Evolutionary conservation across 2,888 invertebrate genomes (phyloP).

Genomic region (Itoplectis maculator): DNA sequence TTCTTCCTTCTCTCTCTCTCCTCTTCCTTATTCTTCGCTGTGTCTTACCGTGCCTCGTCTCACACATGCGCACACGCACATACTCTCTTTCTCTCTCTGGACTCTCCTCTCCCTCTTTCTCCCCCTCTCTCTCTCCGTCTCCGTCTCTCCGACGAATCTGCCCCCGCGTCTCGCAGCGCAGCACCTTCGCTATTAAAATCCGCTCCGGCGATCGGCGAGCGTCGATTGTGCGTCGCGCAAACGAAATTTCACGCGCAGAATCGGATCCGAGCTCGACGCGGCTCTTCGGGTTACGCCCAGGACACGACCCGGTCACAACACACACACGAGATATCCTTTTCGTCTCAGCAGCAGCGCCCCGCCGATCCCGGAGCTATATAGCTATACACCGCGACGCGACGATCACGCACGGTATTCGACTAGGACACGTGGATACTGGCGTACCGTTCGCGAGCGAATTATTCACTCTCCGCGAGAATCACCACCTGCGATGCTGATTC

Average conservation of each 20-base stretch:
- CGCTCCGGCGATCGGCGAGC: slow-evolving; percentile 39
- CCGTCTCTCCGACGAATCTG: background rate
- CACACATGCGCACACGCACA: slow-evolving; percentile 15
- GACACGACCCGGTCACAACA: slow-evolving; percentile 63
- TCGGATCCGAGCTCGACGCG: slow-evolving; percentile 26
- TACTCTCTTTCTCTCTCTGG: background rate
- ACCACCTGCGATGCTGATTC: slow-evolving; percentile 34
- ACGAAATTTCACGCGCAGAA: slow-evolving; percentile 37
- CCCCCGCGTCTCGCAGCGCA: slow-evolving; percentile 7
- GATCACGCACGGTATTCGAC: background rate
- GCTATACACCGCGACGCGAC: background rate
- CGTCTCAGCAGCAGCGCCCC: slow-evolving; percentile 2
- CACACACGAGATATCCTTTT: slow-evolving; percentile 34
- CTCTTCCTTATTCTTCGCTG: slow-evolving; percentile 11
- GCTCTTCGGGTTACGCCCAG: slow-evolving; percentile 66
- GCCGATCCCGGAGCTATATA: background rate
- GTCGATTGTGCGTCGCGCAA: slow-evolving; percentile 46
- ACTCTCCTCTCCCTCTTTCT: background rate
- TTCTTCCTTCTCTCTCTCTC: background rate
- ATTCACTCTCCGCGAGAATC: slow-evolving; percentile 38
- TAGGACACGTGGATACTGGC: slow-evolving; percentile 42
- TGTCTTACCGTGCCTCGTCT: slow-evolving; percentile 5
- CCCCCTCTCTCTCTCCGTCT: background rate
- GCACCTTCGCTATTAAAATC: slow-evolving; percentile 16
- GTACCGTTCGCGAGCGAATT: slow-evolving; percentile 64